Conservation (phyloP, 2,113 vertebrate genomes). For the Labeo catla region DNA sequence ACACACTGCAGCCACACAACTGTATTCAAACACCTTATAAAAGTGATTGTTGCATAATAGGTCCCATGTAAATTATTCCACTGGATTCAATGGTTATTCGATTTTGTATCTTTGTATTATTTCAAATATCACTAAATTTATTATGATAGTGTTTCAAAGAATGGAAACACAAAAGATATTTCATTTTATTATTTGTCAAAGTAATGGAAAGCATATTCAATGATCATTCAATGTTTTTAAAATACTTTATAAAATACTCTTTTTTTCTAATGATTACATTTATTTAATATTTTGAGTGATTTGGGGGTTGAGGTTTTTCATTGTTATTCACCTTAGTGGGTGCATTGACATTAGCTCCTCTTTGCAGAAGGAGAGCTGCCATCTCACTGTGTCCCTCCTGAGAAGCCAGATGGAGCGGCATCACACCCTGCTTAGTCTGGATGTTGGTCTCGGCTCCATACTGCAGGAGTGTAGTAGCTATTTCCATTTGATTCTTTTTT, state of each 20-base stretch:
- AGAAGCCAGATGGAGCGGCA: conserved; percentile 90
- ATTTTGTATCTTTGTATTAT: not conserved
- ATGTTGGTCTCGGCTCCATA: conserved; percentile 90
- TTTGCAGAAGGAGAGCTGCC: conserved; percentile 87
- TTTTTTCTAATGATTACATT: not conserved
- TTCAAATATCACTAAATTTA: too few relatives aligned
- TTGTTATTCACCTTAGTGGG: conserved; percentile 85
- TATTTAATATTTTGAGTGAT: not conserved
- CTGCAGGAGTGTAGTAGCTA: conserved; percentile 87
- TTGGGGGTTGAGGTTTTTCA: not conserved
- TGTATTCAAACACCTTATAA: too few relatives aligned
- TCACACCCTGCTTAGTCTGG: conserved; percentile 93
- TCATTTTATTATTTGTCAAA: not conserved
- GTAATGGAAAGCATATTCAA: not conserved
- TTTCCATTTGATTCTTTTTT: conserved; percentile 99
- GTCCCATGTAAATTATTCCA: not conserved
- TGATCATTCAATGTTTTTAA: not conserved
- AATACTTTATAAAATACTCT: not conserved
- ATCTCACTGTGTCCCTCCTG: conserved; percentile 93
- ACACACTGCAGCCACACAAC: too few relatives aligned
- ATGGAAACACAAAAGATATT: not conserved
- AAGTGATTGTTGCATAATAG: too few relatives aligned
- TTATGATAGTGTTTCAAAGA: too few relatives aligned
- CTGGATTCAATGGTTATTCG: not conserved
- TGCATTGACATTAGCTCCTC: conserved; percentile 84